Evolutionary conservation across 2,113 vertebrate genomes (phyloP), one percentile per base, ranked within the genome.

Genomic region (Engystomops pustulosus): DNA sequence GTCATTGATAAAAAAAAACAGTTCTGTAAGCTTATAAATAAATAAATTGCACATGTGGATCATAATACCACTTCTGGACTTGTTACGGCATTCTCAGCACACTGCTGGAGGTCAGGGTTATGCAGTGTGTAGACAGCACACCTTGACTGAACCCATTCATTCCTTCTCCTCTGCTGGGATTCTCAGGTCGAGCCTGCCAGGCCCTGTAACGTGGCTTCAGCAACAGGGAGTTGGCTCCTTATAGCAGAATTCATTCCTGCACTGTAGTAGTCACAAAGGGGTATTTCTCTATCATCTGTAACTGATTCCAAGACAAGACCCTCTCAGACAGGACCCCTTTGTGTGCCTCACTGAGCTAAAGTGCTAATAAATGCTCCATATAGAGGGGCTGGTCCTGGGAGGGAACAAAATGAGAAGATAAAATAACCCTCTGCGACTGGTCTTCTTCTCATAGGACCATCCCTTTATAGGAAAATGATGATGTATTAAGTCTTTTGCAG

Each of bases 221-320:
- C 88, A 87, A 92, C 88, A 89, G 91, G 90, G 91, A 93, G 88
- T 89, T 91, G 91, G 82, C 85, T 89, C 87, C 88, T 88, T 85
- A 88, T 92, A 91, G 92, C 92, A 91, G 89, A 90, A 91, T 91
- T 94, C 90, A 91, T 94, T 92, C 91, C 91, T 93, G 90, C 92
- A 90, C 92, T 91, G 92, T 87, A 91, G 86, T 88, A 88, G 88
- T 90, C 90, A 93, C 92, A 93, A 94, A 94, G 91, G 92, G 89
- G 90, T 90, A 91, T 90, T 94, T 94, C 91, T 93, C 91, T 91
- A 87, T 93, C 84, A 45, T 92, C 90, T 89, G 91, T 89, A 93
- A 91, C 88, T 88, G 89, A 93, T 91, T 93, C 89, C 91, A 91
- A 90, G 92, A 87, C 88, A 89, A 90, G 89, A 89, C 89, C 88